Evolutionary conservation across 2,888 invertebrate genomes (phyloP).

Genomic region (Oscheius sp.): DNA sequence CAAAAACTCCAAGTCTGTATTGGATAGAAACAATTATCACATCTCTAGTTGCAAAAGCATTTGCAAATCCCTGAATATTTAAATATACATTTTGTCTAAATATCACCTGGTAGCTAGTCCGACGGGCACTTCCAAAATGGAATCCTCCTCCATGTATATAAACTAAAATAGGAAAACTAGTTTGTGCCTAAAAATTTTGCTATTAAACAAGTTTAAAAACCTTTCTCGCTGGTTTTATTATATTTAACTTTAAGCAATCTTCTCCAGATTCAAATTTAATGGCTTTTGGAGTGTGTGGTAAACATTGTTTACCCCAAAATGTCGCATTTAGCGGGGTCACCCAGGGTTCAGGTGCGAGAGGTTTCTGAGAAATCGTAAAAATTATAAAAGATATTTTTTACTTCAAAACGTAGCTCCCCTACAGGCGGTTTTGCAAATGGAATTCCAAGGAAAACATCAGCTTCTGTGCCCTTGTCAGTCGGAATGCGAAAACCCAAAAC

Average conservation of each 20-base stretch:
- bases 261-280: not conserved
- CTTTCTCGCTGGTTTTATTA: conserved; percentile 19
- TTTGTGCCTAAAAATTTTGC: not conserved
- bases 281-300: conserved; percentile 9
- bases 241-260: conserved; percentile 30
- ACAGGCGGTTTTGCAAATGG: conserved; percentile 26
- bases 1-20: conserved; percentile 48
- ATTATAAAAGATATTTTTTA: not conserved
- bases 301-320: conserved; percentile 7
- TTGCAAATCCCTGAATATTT: conserved; percentile 32
- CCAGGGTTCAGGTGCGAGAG: not conserved
- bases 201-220: not conserved
- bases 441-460: conserved; percentile 15
- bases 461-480: not conserved
- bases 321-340: not conserved
- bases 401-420: conserved; percentile 20
- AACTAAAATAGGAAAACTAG: conserved; percentile 15
- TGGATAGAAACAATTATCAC: conserved; percentile 54
- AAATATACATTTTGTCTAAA: not conserved
- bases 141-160: conserved; percentile 32
- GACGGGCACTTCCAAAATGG: conserved; percentile 10
- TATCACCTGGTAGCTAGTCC: conserved; percentile 12
- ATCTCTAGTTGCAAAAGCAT: conserved; percentile 34
- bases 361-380: not conserved
- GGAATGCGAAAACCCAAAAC: not conserved